A percentile compares a stretch with the other conserved stretches of the same genome.
Conservation (phyloP, 2,888 invertebrate species). For the Idaea dimidiata region DNA sequence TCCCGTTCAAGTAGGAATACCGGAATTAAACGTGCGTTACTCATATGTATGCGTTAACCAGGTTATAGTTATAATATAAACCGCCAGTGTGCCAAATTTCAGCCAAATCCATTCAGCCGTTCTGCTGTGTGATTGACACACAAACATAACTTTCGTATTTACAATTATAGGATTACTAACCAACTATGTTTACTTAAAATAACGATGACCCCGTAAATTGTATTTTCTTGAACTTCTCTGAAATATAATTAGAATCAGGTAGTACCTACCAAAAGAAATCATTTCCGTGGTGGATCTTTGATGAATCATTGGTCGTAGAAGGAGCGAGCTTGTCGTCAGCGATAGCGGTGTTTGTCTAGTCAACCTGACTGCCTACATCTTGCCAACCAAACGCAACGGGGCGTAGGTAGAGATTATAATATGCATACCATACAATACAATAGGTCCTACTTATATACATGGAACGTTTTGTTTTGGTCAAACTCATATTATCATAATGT, state of each 20-base stretch:
- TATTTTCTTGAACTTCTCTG: too few relatives aligned
- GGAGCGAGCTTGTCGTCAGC: not conserved
- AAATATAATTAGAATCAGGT: too few relatives aligned
- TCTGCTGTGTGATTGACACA: not conserved
- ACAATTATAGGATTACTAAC: not conserved
- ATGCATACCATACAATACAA: not conserved
- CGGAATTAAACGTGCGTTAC: not conserved
- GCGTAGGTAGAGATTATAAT: conserved; percentile 25
- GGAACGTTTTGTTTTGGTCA: too few relatives aligned
- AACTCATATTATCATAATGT: too few relatives aligned
- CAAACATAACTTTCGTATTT: not conserved
- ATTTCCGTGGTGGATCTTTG: not conserved
- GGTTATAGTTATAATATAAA: too few relatives aligned
- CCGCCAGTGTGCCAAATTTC: not conserved
- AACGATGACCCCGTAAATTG: too few relatives aligned
- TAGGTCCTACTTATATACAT: too few relatives aligned
- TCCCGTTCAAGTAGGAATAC: not conserved
- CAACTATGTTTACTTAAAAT: too few relatives aligned
- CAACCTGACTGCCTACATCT: conserved; percentile 21
- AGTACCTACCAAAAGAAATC: not conserved
- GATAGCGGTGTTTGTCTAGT: not conserved
- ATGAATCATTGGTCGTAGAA: not conserved
- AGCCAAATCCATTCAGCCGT: too few relatives aligned
- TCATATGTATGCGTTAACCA: too few relatives aligned
- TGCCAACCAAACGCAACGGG: conserved; percentile 18